Evolutionary conservation across 2,113 vertebrate genomes (phyloP).

Genomic region (Genyomyrus donnyi): DNA sequence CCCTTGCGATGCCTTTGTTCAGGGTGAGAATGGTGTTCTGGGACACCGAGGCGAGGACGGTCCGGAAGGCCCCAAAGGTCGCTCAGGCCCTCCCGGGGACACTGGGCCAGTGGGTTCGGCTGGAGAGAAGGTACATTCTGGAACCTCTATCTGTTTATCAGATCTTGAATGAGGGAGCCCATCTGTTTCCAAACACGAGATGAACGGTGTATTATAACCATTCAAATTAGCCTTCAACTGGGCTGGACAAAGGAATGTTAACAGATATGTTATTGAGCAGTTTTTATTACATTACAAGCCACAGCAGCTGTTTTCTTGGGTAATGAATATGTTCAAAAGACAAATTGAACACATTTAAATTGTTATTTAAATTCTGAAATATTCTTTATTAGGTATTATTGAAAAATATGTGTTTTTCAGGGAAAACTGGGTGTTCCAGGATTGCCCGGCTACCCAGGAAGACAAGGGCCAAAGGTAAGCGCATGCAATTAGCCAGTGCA

Average conservation of each 20-base stretch:
- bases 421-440: constrained; percentile 97
- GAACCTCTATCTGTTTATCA: neutral
- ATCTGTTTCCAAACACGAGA: too few relatives aligned
- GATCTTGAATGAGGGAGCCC: neutral
- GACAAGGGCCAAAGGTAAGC: constrained; percentile 88
- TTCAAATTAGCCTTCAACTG: neutral
- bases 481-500: neutral
- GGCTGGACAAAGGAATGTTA: neutral
- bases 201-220: neutral
- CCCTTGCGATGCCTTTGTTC: constrained; percentile 22
- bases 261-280: neutral
- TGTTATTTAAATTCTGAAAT: neutral
- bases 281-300: neutral
- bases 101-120: constrained; percentile 73
- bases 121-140: constrained; percentile 80
- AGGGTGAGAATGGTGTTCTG: constrained; percentile 81
- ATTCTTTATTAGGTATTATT: neutral
- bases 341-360: neutral
- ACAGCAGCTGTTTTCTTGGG: neutral
- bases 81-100: constrained; percentile 81
- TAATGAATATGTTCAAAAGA: neutral
- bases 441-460: constrained; percentile 91
- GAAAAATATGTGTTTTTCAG: constrained; percentile 49
- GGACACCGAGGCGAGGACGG: constrained; percentile 89
- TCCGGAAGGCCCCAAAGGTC: constrained; percentile 93